Conservation (phyloP, 2,888 invertebrate genomes). For the Caradrina clavipalpis region DNA sequence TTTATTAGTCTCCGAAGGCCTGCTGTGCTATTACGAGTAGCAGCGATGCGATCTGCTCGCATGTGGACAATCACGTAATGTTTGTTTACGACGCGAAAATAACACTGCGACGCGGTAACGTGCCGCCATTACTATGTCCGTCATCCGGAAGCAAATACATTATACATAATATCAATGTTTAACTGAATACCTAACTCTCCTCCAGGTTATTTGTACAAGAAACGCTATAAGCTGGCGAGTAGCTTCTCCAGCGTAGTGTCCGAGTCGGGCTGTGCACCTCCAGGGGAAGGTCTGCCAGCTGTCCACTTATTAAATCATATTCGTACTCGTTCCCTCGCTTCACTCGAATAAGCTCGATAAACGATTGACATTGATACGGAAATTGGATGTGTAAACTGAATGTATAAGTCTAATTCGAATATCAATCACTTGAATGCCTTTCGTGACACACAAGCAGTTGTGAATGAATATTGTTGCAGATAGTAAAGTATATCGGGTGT, state of each 20-base stretch:
- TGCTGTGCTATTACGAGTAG: slow-evolving; percentile 23
- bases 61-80: slow-evolving; percentile 29
- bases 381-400: slow-evolving; percentile 28
- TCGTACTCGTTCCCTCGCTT: too few relatives aligned
- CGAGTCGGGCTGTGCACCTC: too few relatives aligned
- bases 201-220: not conserved
- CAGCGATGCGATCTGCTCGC: slow-evolving; percentile 9
- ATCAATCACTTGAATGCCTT: slow-evolving; percentile 27
- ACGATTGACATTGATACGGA: slow-evolving; percentile 4
- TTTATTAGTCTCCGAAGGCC: slow-evolving; percentile 29
- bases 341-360: not conserved
- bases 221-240: not conserved
- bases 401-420: slow-evolving; percentile 27
- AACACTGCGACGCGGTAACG: slow-evolving; percentile 5
- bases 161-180: not conserved
- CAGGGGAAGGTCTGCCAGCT: too few relatives aligned
- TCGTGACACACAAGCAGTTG: slow-evolving; percentile 1
- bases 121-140: slow-evolving; percentile 3
- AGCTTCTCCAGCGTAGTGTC: too few relatives aligned
- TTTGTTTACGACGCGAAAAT: slow-evolving; percentile 48
- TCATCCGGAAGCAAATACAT: not conserved
- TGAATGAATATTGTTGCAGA: slow-evolving; percentile 17
- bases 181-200: not conserved
- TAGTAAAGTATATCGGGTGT: not conserved
- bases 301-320: too few relatives aligned